Evolutionary conservation across 2,888 invertebrate species (phyloP), one percentile per base, ranked within the genome.

Genomic region (Melangyna quadrimaculata): DNA sequence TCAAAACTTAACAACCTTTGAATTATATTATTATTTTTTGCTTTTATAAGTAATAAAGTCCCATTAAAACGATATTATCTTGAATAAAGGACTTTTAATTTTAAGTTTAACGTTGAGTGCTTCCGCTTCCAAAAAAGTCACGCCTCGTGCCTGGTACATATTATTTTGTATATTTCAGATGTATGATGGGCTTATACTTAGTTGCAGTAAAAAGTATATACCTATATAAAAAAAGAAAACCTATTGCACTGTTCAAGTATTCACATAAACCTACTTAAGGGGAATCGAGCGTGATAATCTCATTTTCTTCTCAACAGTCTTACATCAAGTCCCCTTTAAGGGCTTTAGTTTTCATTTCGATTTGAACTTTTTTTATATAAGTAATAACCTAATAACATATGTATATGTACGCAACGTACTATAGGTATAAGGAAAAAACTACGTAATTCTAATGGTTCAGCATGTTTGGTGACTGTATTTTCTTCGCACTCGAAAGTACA

Each of bases 401-500:
- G n/a, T n/a, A n/a, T n/a, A 12, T 48, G 4, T 48, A 2, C 2
- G 17, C 9, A 0, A 4, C 43, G 12, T 22, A 22, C 19, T 27
- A 1, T 5, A 35, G 1, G 24, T 5, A 12, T 10, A 43, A 63
- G 10, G 3, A 27, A 43, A 27, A 5, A 9, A 29, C 10, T 17
- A 55, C 19, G 45, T 65, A 65, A 65, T 65, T 65, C 29, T 45
- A 65, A 29, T 45, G 45, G 19, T n/a, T 65, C 63, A 63, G 63
- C 63, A 45, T 65, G 63, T 65, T 65, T 45, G 63, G 63, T 45
- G 43, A 45, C n/a, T 7, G 17, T 59, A 45, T 45, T 29, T 29
- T 17, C 6, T 45, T 45, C 45, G 19, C 29, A 65, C 43, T 63
- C 27, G 27, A 29, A 43, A 63, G 29, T 27, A 63, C 63, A 29